Evolutionary conservation across 2,888 invertebrate genomes (phyloP).

Genomic region (Prosapia bicincta): DNA sequence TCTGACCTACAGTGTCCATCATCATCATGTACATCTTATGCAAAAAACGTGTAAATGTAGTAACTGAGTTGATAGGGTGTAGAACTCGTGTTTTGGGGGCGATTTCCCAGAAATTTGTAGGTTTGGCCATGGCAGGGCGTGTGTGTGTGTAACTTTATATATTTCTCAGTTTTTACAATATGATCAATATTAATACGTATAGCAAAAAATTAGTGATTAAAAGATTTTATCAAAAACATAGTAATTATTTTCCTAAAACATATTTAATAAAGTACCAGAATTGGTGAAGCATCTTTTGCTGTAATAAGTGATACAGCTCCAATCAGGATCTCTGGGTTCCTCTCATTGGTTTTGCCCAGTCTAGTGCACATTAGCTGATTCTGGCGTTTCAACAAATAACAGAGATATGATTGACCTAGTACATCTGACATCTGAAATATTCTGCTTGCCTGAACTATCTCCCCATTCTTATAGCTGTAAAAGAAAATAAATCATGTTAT

Average conservation of each 20-base stretch:
- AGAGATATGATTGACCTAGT: slow-evolving; percentile 79
- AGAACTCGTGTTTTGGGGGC: too few relatives aligned
- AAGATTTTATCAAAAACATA: background rate
- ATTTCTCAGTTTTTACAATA: too few relatives aligned
- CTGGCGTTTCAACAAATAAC: slow-evolving; percentile 65
- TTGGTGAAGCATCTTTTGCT: slow-evolving; percentile 79
- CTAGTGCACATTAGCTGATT: slow-evolving; percentile 65
- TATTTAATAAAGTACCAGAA: slow-evolving; percentile 55
- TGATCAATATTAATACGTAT: too few relatives aligned
- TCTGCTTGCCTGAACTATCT: slow-evolving; percentile 60
- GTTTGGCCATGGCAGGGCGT: too few relatives aligned
- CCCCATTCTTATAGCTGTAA: slow-evolving; percentile 44
- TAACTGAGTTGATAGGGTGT: too few relatives aligned
- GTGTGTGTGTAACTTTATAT: too few relatives aligned
- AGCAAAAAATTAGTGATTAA: too few relatives aligned
- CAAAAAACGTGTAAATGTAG: too few relatives aligned
- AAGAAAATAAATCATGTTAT: too few relatives aligned
- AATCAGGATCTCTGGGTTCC: slow-evolving; percentile 62
- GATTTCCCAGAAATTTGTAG: too few relatives aligned
- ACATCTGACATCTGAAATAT: slow-evolving; percentile 84
- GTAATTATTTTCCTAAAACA: background rate
- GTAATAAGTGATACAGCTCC: slow-evolving; percentile 67
- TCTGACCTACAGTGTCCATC: too few relatives aligned
- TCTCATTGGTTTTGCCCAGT: slow-evolving; percentile 60
- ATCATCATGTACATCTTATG: too few relatives aligned